phyloP scores from a whole-genome alignment of 1,140 invertebrate genomes.

The Dolichoris vasculosae region DNA sequence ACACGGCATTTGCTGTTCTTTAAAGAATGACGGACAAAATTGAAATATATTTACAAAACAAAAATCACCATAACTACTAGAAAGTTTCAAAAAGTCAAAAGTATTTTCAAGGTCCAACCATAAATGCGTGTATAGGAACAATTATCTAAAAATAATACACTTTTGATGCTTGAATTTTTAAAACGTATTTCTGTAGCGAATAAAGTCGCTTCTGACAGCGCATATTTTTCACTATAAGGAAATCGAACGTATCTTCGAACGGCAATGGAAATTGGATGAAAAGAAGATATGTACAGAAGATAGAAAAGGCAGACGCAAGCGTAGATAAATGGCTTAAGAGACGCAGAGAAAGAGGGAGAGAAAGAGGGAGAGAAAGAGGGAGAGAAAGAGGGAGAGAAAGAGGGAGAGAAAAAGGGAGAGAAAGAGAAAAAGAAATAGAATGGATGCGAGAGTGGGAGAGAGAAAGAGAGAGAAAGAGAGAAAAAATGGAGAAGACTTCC shows the following conservation, averaged over 20 bases:
- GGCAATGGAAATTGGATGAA: slow-evolving; percentile 46
- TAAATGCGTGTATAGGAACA: background rate
- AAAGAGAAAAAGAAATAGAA: too few relatives aligned
- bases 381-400: background rate
- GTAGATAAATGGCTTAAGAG: background rate
- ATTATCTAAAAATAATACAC: slow-evolving; percentile 8
- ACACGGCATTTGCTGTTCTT: background rate
- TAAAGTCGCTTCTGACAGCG: background rate
- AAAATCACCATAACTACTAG: background rate
- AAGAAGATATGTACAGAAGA: slow-evolving; percentile 47
- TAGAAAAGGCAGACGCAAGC: slow-evolving; percentile 42
- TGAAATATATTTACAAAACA: background rate
- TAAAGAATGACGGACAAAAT: slow-evolving; percentile 7
- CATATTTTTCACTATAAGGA: slow-evolving; percentile 11
- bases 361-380: too few relatives aligned
- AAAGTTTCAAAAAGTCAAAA: slow-evolving; percentile 14
- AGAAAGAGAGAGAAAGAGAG: too few relatives aligned
- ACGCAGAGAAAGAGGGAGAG: background rate
- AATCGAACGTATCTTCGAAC: background rate
- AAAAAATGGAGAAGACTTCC: too few relatives aligned
- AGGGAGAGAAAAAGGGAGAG: background rate
- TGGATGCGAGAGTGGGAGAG: background rate
- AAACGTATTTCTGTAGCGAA: background rate
- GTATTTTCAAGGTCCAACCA: background rate
- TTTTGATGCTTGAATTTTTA: background rate